These are phyloP conservation scores for Eumerus sabulonum DNA, from an alignment of 2,888 invertebrate genomes.

Conservation along the genomic window DNA sequence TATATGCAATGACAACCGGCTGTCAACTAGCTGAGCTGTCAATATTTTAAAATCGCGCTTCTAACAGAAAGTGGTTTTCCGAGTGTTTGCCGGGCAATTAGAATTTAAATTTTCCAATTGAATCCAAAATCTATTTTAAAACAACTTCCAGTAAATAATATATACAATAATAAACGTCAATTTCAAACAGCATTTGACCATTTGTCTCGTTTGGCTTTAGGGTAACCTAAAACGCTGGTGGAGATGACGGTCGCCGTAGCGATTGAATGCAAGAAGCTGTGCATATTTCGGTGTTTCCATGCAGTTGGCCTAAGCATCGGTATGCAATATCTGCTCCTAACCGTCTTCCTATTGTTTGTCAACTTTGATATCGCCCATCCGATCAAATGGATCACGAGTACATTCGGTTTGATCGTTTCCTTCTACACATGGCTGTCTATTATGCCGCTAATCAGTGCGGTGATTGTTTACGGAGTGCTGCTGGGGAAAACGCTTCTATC, in stretches of 20 bases:
- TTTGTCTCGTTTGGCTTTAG: not conserved
- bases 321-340: conserved; percentile 81
- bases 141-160: no score
- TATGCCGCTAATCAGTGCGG: conserved; percentile 82
- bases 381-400: conserved; percentile 82
- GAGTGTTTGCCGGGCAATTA: conserved; percentile 1
- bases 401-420: conserved; percentile 81
- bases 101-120: no score
- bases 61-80: conserved; percentile 45
- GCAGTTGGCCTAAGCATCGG: conserved; percentile 83
- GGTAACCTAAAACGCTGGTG: conserved; percentile 22
- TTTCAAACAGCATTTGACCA: no score
- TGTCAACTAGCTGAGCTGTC: conserved; percentile 13
- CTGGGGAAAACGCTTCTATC: conserved; percentile 85
- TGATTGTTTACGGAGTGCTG: conserved; percentile 86
- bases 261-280: conserved; percentile 74
- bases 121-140: no score
- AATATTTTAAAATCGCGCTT: conserved; percentile 54
- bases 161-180: no score
- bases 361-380: conserved; percentile 84
- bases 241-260: conserved; percentile 51
- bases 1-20: conserved; percentile 24
- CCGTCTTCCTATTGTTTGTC: conserved; percentile 80
- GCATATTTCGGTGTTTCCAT: conserved; percentile 74
- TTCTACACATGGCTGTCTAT: conserved; percentile 83